These are phyloP conservation scores for Cephus pulcher DNA, from an alignment of 2,888 invertebrate species.

Conservation along the genomic window DNA sequence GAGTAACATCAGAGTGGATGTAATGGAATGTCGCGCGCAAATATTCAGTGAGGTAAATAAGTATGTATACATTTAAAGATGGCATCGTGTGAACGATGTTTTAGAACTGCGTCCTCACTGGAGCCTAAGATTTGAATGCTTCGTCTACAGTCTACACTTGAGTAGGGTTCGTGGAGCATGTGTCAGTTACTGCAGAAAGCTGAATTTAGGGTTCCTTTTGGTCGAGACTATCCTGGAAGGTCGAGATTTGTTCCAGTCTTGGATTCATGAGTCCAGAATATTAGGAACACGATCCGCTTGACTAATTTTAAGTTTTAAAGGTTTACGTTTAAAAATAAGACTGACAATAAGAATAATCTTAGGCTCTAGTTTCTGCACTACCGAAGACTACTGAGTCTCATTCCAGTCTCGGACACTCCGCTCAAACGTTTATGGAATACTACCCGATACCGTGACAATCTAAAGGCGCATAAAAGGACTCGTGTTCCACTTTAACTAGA, in stretches of 20 bases:
- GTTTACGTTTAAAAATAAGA: neutral
- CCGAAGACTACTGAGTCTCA: constrained; percentile 60
- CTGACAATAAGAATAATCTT: neutral
- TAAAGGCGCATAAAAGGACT: neutral
- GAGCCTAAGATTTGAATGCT: neutral
- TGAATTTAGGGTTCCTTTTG: neutral
- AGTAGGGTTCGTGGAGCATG: neutral
- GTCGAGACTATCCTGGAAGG: neutral
- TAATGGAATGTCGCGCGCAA: neutral
- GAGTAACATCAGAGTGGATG: neutral
- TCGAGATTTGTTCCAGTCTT: neutral
- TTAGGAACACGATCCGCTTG: neutral
- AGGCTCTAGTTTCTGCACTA: constrained; percentile 36
- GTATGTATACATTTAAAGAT: neutral
- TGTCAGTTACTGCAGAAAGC: neutral
- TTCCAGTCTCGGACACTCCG: neutral
- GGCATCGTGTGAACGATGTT: neutral
- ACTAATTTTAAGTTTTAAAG: neutral
- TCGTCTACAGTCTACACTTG: neutral
- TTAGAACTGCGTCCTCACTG: neutral
- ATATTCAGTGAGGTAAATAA: neutral
- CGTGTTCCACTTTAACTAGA: neutral
- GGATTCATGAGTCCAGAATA: neutral
- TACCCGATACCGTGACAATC: neutral
- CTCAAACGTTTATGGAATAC: neutral